Conservation (phyloP, 2,888 invertebrate genomes). For the Phrixothrix hirtus region DNA sequence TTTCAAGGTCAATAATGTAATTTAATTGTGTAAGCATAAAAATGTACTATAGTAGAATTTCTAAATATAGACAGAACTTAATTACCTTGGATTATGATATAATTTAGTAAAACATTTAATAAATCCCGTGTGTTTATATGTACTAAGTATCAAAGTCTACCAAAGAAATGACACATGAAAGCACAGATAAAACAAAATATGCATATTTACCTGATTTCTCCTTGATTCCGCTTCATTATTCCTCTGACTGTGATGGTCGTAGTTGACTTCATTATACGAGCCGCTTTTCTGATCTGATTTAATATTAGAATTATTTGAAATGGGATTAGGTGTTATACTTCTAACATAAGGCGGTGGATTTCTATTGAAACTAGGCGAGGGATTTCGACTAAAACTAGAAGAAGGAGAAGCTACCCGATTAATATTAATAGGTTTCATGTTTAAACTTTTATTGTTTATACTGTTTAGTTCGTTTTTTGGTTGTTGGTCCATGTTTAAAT, state of each 20-base stretch:
- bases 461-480: slow-evolving; percentile 48
- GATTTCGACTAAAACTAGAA: slow-evolving; percentile 59
- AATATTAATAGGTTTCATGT: slow-evolving; percentile 47
- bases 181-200: too few relatives aligned
- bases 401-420: slow-evolving; percentile 56
- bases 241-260: slow-evolving; percentile 43
- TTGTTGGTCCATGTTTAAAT: slow-evolving; percentile 47
- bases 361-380: slow-evolving; percentile 46
- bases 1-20: too few relatives aligned
- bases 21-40: too few relatives aligned
- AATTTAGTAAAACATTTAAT: too few relatives aligned
- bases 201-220: slow-evolving; percentile 54
- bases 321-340: slow-evolving; percentile 52
- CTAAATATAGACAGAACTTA: too few relatives aligned
- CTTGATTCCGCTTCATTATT: slow-evolving; percentile 58
- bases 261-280: slow-evolving; percentile 46
- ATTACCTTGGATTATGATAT: too few relatives aligned
- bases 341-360: slow-evolving; percentile 53
- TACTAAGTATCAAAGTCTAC: too few relatives aligned
- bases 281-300: slow-evolving; percentile 47
- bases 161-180: too few relatives aligned
- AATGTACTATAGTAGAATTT: too few relatives aligned
- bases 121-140: too few relatives aligned
- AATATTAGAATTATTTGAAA: slow-evolving; percentile 35
- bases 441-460: slow-evolving; percentile 34